Percentiles rank a stretch among this genome's conserved stretches.
Evolutionary conservation across 2,888 invertebrate genomes (phyloP).

Genomic region (Himalopsyche kuldschensis): DNA sequence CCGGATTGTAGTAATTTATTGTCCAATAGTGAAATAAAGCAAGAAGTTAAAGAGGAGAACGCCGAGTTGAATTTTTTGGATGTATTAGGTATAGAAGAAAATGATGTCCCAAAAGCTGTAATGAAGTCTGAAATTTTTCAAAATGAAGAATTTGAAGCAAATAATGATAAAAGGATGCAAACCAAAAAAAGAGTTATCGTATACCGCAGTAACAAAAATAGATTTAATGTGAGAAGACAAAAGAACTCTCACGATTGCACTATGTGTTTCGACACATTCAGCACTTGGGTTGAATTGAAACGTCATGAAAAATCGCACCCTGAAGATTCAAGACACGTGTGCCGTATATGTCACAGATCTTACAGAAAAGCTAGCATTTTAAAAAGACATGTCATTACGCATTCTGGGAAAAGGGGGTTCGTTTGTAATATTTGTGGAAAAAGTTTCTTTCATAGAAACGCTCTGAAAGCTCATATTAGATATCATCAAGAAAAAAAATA

Average conservation of each 20-base stretch:
- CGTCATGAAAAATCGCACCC: slow-evolving; percentile 16
- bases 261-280: slow-evolving; percentile 23
- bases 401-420: slow-evolving; percentile 11
- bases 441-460: slow-evolving; percentile 19
- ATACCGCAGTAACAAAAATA: background rate
- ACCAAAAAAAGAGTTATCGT: background rate
- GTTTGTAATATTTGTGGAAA: slow-evolving; percentile 16
- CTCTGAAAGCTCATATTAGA: slow-evolving; percentile 19
- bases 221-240: background rate
- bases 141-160: background rate
- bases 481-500: slow-evolving; percentile 23
- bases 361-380: slow-evolving; percentile 26
- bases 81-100: background rate
- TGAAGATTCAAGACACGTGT: slow-evolving; percentile 21
- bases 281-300: slow-evolving; percentile 16
- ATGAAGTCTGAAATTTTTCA: background rate
- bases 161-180: background rate
- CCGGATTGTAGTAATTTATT: background rate
- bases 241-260: slow-evolving; percentile 8
- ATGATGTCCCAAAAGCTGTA: background rate
- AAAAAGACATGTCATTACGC: slow-evolving; percentile 25
- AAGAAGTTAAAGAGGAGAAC: slow-evolving; percentile 1
- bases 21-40: background rate
- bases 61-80: background rate
- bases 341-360: slow-evolving; percentile 25